A percentile compares a stretch with the other conserved stretches of the same genome.
Conservation (phyloP, 92 coral and sea anemone species). For the Palythoa caribaeorum region DNA sequence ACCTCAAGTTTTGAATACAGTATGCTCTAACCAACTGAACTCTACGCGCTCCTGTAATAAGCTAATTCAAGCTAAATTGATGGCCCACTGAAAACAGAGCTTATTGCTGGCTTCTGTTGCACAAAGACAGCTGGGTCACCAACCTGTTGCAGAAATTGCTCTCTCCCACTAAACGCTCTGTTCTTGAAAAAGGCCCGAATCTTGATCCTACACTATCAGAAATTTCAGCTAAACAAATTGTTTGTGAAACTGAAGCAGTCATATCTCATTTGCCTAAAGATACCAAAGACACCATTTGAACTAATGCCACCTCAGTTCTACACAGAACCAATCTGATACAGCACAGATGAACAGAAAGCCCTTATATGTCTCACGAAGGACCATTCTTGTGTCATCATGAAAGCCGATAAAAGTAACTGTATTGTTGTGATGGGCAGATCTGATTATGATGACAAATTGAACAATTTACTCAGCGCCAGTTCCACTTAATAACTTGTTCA, state of each 20-base stretch:
- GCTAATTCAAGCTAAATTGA: too few species aligned
- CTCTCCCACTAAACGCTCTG: neutral
- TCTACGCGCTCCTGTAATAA: too few species aligned
- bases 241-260: constrained; percentile 44
- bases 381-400: constrained; percentile 33
- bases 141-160: neutral
- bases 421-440: constrained; percentile 57
- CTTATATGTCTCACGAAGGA: constrained; percentile 41
- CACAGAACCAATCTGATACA: constrained; percentile 20
- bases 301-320: constrained; percentile 6
- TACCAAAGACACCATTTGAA: constrained; percentile 18
- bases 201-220: neutral
- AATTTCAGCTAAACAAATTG: constrained; percentile 34
- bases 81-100: too few species aligned
- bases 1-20: too few species aligned
- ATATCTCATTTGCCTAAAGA: constrained; percentile 48
- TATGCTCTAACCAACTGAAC: too few species aligned
- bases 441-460: constrained; percentile 61
- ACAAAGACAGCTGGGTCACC: constrained; percentile 1
- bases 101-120: too few species aligned
- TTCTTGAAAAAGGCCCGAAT: constrained; percentile 18
- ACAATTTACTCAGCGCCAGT: constrained; percentile 36
- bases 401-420: constrained; percentile 65
- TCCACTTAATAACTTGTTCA: constrained; percentile 42
- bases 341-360: constrained; percentile 36